phyloP scores from a whole-genome alignment of 35 echinoderm and acorn worm species.

The Lytechinus variegatus region DNA sequence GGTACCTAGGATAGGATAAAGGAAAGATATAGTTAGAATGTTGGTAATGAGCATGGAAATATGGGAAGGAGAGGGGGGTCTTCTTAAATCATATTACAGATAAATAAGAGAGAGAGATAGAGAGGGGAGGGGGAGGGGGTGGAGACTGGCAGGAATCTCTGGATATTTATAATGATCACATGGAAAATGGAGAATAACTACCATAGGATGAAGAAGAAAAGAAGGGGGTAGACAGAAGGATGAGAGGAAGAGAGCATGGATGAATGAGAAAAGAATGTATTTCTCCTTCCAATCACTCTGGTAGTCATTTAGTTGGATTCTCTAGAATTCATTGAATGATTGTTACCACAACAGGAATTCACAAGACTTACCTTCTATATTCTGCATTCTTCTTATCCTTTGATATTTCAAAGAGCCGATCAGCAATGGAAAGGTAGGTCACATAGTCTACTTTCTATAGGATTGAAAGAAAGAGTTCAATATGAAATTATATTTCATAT shows the following conservation, averaged over 20 bases:
- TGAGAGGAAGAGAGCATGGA: background rate
- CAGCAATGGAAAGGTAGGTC: constrained; percentile 87
- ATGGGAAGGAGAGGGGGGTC: too few species aligned
- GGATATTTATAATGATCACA: background rate
- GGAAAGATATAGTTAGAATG: background rate
- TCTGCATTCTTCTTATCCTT: constrained; percentile 96
- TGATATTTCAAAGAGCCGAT: constrained; percentile 88
- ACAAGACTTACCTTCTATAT: constrained; percentile 81
- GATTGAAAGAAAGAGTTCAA: background rate
- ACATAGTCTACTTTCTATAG: constrained; percentile 96
- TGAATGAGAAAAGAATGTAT: background rate
- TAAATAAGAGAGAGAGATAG: background rate
- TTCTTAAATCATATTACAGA: too few species aligned
- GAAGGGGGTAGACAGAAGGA: background rate
- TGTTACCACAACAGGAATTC: background rate
- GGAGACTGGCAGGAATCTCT: background rate
- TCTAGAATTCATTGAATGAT: too few species aligned
- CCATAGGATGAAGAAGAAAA: background rate
- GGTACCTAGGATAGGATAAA: constrained; percentile 69
- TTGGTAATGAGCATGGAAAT: too few species aligned
- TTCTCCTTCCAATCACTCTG: too few species aligned
- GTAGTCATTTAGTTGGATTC: too few species aligned
- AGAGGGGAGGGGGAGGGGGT: background rate
- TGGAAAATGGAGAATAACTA: background rate
- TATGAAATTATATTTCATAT: background rate